Evolutionary conservation across 2,797 vertebrate genomes (phyloP).

Genomic region (Argya squamiceps): DNA sequence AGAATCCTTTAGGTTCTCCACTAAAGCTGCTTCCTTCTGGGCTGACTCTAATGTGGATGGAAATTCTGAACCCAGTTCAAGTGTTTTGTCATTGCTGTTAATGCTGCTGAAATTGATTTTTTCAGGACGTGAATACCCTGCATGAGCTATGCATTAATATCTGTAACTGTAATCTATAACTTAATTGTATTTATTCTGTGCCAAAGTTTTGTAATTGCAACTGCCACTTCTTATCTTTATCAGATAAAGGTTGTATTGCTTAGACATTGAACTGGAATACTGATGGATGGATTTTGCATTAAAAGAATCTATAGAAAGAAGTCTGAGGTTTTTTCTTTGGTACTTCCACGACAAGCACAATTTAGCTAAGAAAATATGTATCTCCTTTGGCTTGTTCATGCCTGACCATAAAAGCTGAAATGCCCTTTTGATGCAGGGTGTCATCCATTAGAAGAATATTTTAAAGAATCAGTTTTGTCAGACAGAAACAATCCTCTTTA

Average conservation of each 20-base stretch:
- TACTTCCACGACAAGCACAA: background rate
- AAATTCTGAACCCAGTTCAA: background rate
- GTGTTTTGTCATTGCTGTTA: background rate
- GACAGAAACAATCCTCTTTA: background rate
- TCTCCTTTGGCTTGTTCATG: constrained; percentile 10
- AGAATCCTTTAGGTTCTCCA: background rate
- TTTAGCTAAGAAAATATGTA: constrained; percentile 28
- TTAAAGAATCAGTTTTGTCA: background rate
- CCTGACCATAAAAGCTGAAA: constrained; percentile 7
- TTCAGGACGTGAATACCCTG: background rate
- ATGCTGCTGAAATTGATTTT: background rate
- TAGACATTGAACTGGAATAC: constrained; percentile 41
- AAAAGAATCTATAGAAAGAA: constrained; percentile 4
- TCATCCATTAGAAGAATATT: background rate
- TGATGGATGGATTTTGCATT: constrained; percentile 14
- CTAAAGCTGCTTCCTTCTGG: background rate
- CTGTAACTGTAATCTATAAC: constrained; percentile 30
- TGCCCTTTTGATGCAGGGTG: background rate
- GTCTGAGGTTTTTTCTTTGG: background rate
- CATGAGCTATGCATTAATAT: constrained; percentile 4
- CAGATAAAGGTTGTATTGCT: constrained; percentile 60
- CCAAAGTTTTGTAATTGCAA: constrained; percentile 54
- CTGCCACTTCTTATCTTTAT: constrained; percentile 56
- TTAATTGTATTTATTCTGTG: constrained; percentile 58
- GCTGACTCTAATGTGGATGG: background rate